phyloP scores from a whole-genome alignment of 2,888 invertebrate species.

The Esperia sulphurella region DNA sequence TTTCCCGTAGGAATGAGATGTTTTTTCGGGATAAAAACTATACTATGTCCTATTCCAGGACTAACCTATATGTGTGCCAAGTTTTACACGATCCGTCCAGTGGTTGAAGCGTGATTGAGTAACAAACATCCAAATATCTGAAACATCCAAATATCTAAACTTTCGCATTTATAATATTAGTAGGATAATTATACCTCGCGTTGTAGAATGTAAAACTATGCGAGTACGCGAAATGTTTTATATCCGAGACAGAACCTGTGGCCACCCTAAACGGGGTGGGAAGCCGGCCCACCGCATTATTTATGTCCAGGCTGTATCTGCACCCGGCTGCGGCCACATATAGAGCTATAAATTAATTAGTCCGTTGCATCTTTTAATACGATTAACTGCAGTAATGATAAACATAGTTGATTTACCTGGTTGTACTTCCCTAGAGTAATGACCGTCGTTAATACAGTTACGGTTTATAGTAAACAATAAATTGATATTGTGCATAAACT shows the following conservation, averaged over 20 bases:
- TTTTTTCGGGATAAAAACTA: no score
- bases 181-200: no score
- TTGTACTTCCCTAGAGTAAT: background rate
- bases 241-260: background rate
- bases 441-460: background rate
- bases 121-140: no score
- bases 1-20: no score
- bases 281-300: constrained; percentile 7
- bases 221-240: background rate
- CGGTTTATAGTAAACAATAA: background rate
- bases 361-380: constrained; percentile 20
- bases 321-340: constrained; percentile 5
- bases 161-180: no score
- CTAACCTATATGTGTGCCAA: no score
- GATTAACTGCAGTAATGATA: constrained; percentile 15
- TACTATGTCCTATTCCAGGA: no score
- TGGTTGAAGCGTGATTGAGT: no score
- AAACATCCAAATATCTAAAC: no score
- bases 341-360: constrained; percentile 21
- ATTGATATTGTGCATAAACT: background rate
- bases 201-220: background rate
- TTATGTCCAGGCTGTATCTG: constrained; percentile 11
- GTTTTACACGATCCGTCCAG: no score
- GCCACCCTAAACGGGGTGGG: background rate
- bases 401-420: constrained; percentile 10